Evolutionary conservation across 2,797 vertebrate species (phyloP), one percentile per base, ranked within the genome.

Genomic region (Anolis apletophallus): DNA sequence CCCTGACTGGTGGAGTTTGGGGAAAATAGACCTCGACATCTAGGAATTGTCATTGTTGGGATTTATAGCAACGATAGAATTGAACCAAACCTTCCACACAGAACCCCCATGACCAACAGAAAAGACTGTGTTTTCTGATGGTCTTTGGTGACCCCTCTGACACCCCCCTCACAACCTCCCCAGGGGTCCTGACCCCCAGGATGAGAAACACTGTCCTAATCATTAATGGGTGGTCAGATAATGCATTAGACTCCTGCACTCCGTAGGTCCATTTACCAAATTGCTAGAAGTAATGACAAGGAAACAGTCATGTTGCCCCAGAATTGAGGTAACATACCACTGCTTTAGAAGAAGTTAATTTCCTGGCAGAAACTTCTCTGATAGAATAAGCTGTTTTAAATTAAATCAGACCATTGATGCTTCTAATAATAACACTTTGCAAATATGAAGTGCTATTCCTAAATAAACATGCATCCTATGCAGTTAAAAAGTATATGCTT

Each of bases 251-350:
- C 71, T 68, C 17, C 55, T 55, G 29, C 61, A 8, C 68, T 81
- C 26, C 46, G 72, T 19, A 61, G 32, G 78, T 29, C 86, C 36
- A 71, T 29, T 52, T 74, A 83, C 73, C 21, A 77, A 83, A 76
- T 75, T 46, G 50, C 26, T 68, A 6, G 73, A 68, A 40, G 69
- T 61, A 54, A 73, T 59, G 29, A 40, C 57, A 55, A 54, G n/a
- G 32, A 26, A 67, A 68, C 46, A 29, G 57, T 40, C 29, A 64
- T 68, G 85, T 81, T 75, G 50, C 36, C 79, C 81, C 50, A 81
- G 57, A 77, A 80, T 71, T 79, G 13, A 85, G 32, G 64, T 40
- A 40, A 46, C 71, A 69, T 40, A 79, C 71, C 16, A 73, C 76
- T 79, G 54, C 50, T 36, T 86, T 52, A 81, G n/a, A 50, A 14